These are phyloP conservation scores for Vanessa tameamea DNA, from an alignment of 1,140 invertebrate species.

Conservation along the genomic window DNA sequence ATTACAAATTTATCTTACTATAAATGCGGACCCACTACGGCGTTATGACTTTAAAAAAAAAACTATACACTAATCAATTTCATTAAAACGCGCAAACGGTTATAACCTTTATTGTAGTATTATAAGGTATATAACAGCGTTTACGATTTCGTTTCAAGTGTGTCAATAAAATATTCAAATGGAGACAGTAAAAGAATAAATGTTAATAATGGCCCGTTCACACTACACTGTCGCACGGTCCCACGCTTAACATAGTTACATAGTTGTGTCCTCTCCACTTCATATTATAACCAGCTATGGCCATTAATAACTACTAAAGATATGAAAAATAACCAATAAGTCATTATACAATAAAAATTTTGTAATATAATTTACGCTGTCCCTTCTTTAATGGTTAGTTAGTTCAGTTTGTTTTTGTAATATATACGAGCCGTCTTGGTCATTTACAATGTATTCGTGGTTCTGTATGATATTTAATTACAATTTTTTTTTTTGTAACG, in stretches of 20 bases:
- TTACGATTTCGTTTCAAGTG: conserved; percentile 43
- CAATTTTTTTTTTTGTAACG: not conserved
- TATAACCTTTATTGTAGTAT: not conserved
- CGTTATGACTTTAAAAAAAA: conserved; percentile 31
- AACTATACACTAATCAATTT: conserved; percentile 23
- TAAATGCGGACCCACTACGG: conserved; percentile 40
- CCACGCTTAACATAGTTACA: conserved; percentile 50
- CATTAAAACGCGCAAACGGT: not conserved
- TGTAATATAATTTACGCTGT: conserved; percentile 32
- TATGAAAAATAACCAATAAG: conserved; percentile 40
- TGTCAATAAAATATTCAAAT: conserved; percentile 62
- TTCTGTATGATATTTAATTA: conserved; percentile 13
- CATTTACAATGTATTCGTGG: not conserved
- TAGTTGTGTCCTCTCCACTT: conserved; percentile 47
- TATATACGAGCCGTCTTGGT: conserved; percentile 11
- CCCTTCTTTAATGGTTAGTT: conserved; percentile 17
- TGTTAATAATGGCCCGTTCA: conserved; percentile 62
- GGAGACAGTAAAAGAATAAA: conserved; percentile 59
- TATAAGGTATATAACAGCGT: conserved; percentile 26
- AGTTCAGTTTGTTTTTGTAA: conserved; percentile 18
- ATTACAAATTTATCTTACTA: conserved; percentile 44
- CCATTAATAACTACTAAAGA: conserved; percentile 48
- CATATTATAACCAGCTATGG: conserved; percentile 39
- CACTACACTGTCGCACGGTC: conserved; percentile 49
- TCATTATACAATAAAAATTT: conserved; percentile 39